Percentiles rank a stretch among this genome's conserved stretches.
These are phyloP conservation scores for Sander vitreus DNA, from an alignment of 2,113 vertebrate genomes.

Conservation along the genomic window DNA sequence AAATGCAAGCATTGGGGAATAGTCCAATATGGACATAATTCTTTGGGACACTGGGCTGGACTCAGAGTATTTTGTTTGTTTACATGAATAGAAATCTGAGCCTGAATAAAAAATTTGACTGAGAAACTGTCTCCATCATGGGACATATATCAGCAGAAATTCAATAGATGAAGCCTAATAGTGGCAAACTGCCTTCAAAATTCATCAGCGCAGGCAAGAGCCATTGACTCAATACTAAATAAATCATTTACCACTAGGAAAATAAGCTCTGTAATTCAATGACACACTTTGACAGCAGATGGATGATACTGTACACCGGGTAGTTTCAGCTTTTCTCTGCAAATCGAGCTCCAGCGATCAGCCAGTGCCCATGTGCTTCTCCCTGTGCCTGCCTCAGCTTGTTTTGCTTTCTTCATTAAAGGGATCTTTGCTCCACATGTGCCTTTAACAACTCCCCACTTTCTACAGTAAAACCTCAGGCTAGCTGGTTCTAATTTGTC, in stretches of 20 bases:
- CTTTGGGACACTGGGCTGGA: neutral
- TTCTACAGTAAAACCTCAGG: conserved; percentile 51
- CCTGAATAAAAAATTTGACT: neutral
- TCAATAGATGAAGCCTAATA: neutral
- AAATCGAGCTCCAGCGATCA: conserved; percentile 35
- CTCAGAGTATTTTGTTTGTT: neutral
- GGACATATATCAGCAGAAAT: neutral
- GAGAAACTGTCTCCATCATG: neutral
- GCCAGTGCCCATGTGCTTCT: conserved; percentile 15
- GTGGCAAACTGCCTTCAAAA: neutral
- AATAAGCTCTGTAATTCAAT: conserved; percentile 23
- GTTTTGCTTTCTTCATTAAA: conserved; percentile 59
- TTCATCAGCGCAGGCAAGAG: neutral
- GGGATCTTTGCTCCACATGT: conserved; percentile 53
- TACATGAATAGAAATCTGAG: neutral
- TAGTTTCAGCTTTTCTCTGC: conserved; percentile 40
- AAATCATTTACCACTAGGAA: conserved; percentile 37
- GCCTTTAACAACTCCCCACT: conserved; percentile 30
- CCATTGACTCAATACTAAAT: neutral
- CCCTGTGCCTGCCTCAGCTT: neutral
- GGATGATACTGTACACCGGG: conserved; percentile 2
- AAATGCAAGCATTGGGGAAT: neutral
- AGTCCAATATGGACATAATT: neutral
- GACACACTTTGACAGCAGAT: conserved; percentile 36
- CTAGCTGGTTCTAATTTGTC: conserved; percentile 77